A percentile compares a stretch with the other conserved stretches of the same genome.
phyloP scores from a whole-genome alignment of 2,797 vertebrate species.

The Danio aesculapii region DNA sequence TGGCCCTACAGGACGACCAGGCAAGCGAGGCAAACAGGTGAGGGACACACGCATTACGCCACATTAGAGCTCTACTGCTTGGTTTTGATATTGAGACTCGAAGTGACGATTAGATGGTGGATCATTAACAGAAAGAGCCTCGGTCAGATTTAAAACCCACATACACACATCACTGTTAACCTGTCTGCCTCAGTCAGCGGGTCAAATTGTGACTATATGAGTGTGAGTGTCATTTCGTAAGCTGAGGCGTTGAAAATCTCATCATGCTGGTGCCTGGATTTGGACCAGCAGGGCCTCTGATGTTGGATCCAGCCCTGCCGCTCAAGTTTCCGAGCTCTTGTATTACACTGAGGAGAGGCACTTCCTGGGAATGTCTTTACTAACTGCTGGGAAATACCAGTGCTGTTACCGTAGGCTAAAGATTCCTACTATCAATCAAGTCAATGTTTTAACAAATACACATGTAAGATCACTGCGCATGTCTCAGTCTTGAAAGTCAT shows the following conservation, averaged over 20 bases:
- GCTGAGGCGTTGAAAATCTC: constrained; percentile 13
- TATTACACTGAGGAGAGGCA: constrained; percentile 30
- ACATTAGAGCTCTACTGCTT: constrained; percentile 3
- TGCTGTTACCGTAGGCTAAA: neutral
- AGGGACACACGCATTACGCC: neutral
- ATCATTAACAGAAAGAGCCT: constrained; percentile 25
- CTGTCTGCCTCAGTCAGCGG: neutral
- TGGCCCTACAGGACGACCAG: constrained; percentile 54
- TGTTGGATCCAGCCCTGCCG: constrained; percentile 21
- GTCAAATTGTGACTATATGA: neutral
- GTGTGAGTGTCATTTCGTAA: constrained; percentile 9
- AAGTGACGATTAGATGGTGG: constrained; percentile 14
- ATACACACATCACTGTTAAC: neutral
- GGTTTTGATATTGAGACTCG: constrained; percentile 23
- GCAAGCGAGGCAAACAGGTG: constrained; percentile 60
- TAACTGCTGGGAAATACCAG: constrained; percentile 39
- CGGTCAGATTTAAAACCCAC: constrained; percentile 24
- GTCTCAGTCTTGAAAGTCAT: constrained; percentile 8
- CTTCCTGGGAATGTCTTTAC: constrained; percentile 39
- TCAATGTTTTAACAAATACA: neutral
- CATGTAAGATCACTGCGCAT: neutral
- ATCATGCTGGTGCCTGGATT: constrained; percentile 17
- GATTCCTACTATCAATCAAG: constrained; percentile 19
- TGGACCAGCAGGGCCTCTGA: constrained; percentile 23
- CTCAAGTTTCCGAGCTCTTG: constrained; percentile 41